Evolutionary conservation across 2,797 vertebrate genomes (phyloP), one percentile per base, ranked within the genome.

Genomic region (Antrozous pallidus): DNA sequence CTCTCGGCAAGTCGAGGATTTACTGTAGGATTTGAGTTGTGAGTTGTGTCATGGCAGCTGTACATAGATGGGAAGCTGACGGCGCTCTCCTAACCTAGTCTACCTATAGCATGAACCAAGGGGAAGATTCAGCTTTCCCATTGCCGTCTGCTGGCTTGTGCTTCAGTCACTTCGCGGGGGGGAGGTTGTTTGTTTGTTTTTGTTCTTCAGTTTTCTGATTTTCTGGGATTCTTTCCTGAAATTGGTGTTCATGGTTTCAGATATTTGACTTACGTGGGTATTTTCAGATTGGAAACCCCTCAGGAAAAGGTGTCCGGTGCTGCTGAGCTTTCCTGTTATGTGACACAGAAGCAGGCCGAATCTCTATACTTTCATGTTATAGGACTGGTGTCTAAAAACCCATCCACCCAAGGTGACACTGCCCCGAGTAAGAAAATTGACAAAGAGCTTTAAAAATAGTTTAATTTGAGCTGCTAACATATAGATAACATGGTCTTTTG

Each of bases 191-290:
- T 58, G 51, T 54, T 24, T 58, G 5, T 36, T 58, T 91, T 40
- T 58, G 78, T 42, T 71, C 77, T 89, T 61, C 49, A 90, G 31
- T 18, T 38, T 89, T 94, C 70, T 71, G 58, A 9, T 92, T 96
- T 95, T 78, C 31, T 71, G 51, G 40, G 12, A 88, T 91, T 90
- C 38, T 94, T 80, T 65, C 16, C 85, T 78, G 80, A 69, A 28
- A 16, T 54, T 70, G 45, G 20, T 71, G 42, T 80, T 85, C 6
- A 16, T 33, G n/a, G 80, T 91, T 93, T 83, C 45, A 93, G 17
- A 51, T 74, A 47, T 40, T 74, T 77, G n/a, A 42, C 38, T 81
- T 90, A 36, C 1, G 0, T 85, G 8, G 18, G 16, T 90, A 71
- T 74, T 94, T 94, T 75, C 28, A 77, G 49, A 87, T 47, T 85